Evolutionary conservation across 2,888 invertebrate species (phyloP).

Genomic region (Onchidella celtica): DNA sequence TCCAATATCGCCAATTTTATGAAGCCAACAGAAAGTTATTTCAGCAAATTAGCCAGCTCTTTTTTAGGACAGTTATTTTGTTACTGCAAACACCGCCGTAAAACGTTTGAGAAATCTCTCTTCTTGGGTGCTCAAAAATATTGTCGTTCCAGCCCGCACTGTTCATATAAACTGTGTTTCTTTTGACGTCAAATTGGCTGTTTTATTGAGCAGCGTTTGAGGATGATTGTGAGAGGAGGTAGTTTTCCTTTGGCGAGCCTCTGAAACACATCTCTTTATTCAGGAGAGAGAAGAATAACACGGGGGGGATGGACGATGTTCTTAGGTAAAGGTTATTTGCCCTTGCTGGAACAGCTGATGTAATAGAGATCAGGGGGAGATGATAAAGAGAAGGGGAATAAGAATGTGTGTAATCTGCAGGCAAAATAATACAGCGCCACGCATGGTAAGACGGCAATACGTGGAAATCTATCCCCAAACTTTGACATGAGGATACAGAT

Average conservation of each 20-base stretch:
- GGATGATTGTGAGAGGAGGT: background rate
- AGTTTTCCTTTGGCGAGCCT: background rate
- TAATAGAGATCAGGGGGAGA: background rate
- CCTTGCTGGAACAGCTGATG: constrained; percentile 13
- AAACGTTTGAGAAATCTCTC: background rate
- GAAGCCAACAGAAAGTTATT: too few species aligned
- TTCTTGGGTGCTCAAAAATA: background rate
- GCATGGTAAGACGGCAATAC: too few species aligned
- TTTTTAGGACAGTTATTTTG: background rate
- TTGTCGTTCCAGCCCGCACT: background rate
- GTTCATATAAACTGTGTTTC: constrained; percentile 4
- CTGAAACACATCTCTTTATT: constrained; percentile 3
- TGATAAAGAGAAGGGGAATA: background rate
- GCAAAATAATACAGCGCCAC: too few species aligned
- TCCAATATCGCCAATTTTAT: too few species aligned
- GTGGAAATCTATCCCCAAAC: too few species aligned
- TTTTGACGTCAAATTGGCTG: constrained; percentile 15
- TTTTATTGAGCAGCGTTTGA: constrained; percentile 11
- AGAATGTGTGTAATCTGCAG: background rate
- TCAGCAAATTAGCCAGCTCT: too few species aligned
- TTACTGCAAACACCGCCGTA: background rate
- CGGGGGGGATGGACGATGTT: background rate
- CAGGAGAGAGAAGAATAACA: background rate
- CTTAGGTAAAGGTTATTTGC: background rate
- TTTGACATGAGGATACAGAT: too few species aligned